A percentile compares a stretch with the other conserved stretches of the same genome.
Conservation (phyloP, 2,797 vertebrate genomes). For the Megaceryle alcyon region DNA sequence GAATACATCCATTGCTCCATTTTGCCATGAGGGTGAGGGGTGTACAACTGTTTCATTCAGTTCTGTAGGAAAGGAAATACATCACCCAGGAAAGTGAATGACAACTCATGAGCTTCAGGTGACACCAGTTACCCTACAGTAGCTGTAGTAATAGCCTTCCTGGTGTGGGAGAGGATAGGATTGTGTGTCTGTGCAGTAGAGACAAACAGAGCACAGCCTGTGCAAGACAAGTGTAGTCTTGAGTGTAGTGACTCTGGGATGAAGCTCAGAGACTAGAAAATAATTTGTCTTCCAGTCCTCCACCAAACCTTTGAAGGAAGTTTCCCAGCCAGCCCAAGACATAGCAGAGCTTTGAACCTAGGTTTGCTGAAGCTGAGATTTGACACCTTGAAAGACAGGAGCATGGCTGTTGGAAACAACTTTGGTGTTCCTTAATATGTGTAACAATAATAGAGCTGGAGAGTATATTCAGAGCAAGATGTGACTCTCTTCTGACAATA, state of each 20-base stretch:
- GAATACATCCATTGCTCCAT: neutral
- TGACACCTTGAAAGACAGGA: neutral
- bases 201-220: neutral
- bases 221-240: neutral
- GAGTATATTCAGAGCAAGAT: neutral
- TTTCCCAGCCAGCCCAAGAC: neutral
- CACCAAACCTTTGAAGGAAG: neutral
- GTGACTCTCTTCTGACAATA: neutral
- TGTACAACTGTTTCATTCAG: neutral
- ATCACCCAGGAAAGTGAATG: neutral
- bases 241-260: neutral
- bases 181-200: neutral
- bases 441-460: neutral
- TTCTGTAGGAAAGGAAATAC: neutral
- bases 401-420: neutral
- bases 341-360: neutral
- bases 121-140: neutral
- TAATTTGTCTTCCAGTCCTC: neutral
- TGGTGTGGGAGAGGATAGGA: neutral
- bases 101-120: neutral
- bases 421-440: neutral
- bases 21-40: neutral
- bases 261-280: neutral
- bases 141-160: neutral
- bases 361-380: neutral